Conservation (phyloP, 1,140 invertebrate genomes). For the Atopsyche davidsoni region DNA sequence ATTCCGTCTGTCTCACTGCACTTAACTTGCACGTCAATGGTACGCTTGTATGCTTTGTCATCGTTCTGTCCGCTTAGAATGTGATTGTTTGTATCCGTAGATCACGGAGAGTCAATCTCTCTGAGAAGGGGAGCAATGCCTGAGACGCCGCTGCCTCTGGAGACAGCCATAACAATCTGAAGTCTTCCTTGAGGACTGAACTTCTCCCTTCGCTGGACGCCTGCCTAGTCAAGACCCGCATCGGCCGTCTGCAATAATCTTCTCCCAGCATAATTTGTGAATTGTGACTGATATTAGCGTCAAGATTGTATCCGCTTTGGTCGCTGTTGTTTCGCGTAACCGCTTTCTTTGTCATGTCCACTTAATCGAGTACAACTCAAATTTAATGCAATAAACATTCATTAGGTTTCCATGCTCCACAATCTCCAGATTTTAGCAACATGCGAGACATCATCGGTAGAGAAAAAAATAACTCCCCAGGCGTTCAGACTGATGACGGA, state of each 20-base stretch:
- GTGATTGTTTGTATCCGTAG: conserved; percentile 21
- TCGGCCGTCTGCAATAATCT: no score
- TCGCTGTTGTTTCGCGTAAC: neutral
- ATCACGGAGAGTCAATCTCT: conserved; percentile 24
- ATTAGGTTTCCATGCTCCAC: neutral
- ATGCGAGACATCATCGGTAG: neutral
- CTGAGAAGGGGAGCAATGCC: conserved; percentile 16
- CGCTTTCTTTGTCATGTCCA: neutral
- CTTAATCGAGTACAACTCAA: neutral
- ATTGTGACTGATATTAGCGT: no score
- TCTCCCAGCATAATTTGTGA: no score
- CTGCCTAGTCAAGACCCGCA: no score
- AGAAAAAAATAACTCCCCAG: neutral
- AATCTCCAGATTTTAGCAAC: neutral
- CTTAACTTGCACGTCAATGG: no score
- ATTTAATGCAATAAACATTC: neutral
- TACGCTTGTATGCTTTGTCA: conserved; percentile 9
- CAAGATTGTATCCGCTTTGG: no score
- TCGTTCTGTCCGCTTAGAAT: conserved; percentile 6
- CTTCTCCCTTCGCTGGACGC: no score
- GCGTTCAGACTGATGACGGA: neutral
- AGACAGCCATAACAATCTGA: conserved; percentile 28
- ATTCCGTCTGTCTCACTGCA: no score
- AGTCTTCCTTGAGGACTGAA: no score
- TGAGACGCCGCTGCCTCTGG: conserved; percentile 22